phyloP scores from a whole-genome alignment of 2,113 vertebrate species.

The Antennarius striatus region DNA sequence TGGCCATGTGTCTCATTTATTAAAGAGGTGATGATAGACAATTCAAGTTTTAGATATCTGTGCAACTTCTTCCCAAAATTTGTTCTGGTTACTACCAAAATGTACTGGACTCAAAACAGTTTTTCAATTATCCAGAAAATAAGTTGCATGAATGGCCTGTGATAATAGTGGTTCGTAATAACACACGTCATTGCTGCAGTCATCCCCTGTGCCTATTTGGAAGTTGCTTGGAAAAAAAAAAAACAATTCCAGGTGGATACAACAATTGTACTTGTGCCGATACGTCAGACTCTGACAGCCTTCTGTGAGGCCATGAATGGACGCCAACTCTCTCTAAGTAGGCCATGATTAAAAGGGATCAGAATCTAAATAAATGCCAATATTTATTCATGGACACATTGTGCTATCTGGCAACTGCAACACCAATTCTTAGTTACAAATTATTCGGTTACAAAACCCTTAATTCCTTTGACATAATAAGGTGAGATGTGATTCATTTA shows the following conservation, averaged over 20 bases:
- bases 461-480: constrained; percentile 8
- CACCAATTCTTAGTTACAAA: not conserved
- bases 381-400: constrained; percentile 16
- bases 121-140: constrained; percentile 37
- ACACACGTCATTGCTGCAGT: constrained; percentile 21
- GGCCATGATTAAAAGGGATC: constrained; percentile 24
- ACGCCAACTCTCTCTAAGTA: constrained; percentile 41
- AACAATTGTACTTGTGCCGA: constrained; percentile 49
- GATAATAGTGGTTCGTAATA: constrained; percentile 44
- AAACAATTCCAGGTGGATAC: constrained; percentile 62
- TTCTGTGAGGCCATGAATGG: constrained; percentile 32
- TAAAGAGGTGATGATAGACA: constrained; percentile 7
- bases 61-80: constrained; percentile 17
- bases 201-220: constrained; percentile 48
- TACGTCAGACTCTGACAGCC: constrained; percentile 43
- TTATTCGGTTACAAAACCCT: constrained; percentile 3
- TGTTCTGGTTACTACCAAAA: constrained; percentile 11
- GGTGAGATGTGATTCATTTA: constrained; percentile 22
- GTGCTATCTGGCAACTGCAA: constrained; percentile 18
- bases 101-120: constrained; percentile 19
- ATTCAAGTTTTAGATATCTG: not conserved
- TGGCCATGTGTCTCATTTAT: constrained; percentile 1
- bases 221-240: constrained; percentile 27
- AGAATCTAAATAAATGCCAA: constrained; percentile 12
- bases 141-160: constrained; percentile 31